Percentiles rank a stretch among this genome's conserved stretches.
These are phyloP conservation scores for Nomada fabriciana DNA, from an alignment of 2,888 invertebrate genomes.

Conservation along the genomic window DNA sequence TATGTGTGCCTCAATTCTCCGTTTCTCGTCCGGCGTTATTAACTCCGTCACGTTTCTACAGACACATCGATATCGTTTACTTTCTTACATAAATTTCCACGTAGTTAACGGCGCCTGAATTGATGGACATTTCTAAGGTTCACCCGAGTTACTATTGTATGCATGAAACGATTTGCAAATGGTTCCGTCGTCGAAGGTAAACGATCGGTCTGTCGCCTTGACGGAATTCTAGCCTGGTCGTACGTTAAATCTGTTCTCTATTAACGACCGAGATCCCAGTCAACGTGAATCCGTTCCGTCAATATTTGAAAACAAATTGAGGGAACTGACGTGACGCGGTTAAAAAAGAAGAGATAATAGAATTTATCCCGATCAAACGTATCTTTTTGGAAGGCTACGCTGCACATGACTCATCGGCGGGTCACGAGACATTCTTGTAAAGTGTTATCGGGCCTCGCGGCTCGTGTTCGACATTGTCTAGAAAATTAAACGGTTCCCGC, in stretches of 20 bases:
- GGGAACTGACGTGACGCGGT: neutral
- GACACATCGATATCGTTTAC: too few relatives aligned
- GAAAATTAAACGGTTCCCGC: slow-evolving; percentile 11
- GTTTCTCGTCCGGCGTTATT: neutral
- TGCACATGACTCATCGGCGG: slow-evolving; percentile 26
- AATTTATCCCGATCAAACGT: slow-evolving; percentile 11
- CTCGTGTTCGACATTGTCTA: slow-evolving; percentile 21
- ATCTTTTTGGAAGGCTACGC: neutral
- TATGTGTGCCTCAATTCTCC: slow-evolving; percentile 20
- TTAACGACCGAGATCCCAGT: neutral
- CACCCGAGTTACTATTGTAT: too few relatives aligned
- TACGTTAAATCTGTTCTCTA: slow-evolving; percentile 14
- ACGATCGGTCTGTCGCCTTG: too few relatives aligned
- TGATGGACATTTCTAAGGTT: too few relatives aligned
- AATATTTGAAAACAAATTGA: slow-evolving; percentile 29
- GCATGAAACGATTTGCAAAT: too few relatives aligned
- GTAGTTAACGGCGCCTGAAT: too few relatives aligned
- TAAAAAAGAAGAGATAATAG: slow-evolving; percentile 7
- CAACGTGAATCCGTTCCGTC: neutral
- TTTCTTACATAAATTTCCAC: too few relatives aligned
- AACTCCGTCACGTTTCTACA: neutral
- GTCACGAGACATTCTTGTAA: slow-evolving; percentile 42
- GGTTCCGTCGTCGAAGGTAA: too few relatives aligned
- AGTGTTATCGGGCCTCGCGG: slow-evolving; percentile 62
- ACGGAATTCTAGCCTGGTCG: neutral